phyloP scores from a whole-genome alignment of 2,113 vertebrate species.

The Actenoides hombroni region DNA sequence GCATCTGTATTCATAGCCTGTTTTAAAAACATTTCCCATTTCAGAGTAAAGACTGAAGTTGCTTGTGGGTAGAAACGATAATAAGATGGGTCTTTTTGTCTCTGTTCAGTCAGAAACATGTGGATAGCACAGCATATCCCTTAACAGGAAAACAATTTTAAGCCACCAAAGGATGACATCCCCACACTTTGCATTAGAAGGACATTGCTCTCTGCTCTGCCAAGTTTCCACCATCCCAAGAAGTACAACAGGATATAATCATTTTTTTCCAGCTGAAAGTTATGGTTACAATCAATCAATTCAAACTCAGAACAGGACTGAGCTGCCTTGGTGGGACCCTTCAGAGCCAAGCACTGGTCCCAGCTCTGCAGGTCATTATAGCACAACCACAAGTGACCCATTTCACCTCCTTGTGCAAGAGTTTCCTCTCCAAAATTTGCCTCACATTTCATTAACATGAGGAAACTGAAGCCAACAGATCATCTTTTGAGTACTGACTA shows the following conservation, averaged over 20 bases:
- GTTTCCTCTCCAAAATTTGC: not conserved
- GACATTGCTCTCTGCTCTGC: not conserved
- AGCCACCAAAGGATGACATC: not conserved
- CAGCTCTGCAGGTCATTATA: not conserved
- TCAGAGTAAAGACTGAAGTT: constrained; percentile 4
- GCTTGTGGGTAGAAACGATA: constrained; percentile 27
- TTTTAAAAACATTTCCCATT: constrained; percentile 46
- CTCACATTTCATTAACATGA: not conserved
- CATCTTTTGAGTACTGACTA: not conserved
- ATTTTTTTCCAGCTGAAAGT: not conserved
- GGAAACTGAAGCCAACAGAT: not conserved
- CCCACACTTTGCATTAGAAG: not conserved
- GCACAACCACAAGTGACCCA: not conserved
- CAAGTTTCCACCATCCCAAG: not conserved
- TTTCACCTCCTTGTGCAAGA: not conserved
- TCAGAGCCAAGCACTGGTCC: accelerated
- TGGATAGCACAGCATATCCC: not conserved
- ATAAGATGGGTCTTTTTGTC: not conserved
- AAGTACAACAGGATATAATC: not conserved
- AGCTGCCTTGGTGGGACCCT: not conserved
- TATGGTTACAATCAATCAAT: not conserved
- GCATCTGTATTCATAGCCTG: constrained; percentile 26
- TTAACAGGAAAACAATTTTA: not conserved
- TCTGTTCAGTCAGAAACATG: not conserved
- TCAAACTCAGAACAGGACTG: not conserved